Conservation (phyloP, 1,140 invertebrate genomes). For the Tetramorium parvispinum region DNA sequence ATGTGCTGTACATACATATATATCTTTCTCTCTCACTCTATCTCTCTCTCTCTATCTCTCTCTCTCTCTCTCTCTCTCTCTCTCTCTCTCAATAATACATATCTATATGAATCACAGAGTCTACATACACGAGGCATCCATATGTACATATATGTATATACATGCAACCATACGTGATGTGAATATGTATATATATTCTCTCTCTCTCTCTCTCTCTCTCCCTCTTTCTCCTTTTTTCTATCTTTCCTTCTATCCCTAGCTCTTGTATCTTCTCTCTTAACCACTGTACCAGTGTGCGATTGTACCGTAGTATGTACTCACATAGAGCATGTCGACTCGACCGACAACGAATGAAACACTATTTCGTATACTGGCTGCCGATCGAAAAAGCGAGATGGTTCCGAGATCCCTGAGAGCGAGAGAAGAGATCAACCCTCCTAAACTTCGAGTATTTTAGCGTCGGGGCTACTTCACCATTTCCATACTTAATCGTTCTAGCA, state of each 20-base stretch:
- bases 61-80: slow-evolving; percentile 27
- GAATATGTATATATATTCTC: slow-evolving; percentile 50
- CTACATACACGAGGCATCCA: slow-evolving; percentile 69
- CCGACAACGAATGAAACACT: slow-evolving; percentile 61
- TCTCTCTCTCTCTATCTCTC: slow-evolving; percentile 44
- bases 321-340: slow-evolving; percentile 82
- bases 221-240: not conserved
- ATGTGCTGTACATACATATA: slow-evolving; percentile 83
- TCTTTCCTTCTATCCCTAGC: not conserved
- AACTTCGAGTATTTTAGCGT: slow-evolving; percentile 63
- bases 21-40: slow-evolving; percentile 62
- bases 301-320: slow-evolving; percentile 78
- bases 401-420: not conserved
- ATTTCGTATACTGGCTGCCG: slow-evolving; percentile 44
- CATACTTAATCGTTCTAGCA: not conserved
- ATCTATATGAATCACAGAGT: slow-evolving; percentile 61
- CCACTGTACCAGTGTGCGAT: slow-evolving; percentile 66
- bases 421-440: not conserved
- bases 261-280: slow-evolving; percentile 11
- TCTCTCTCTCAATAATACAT: slow-evolving; percentile 54
- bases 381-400: not conserved
- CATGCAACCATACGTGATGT: slow-evolving; percentile 61
- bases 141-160: slow-evolving; percentile 75
- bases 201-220: not conserved
- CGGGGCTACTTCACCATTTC: not conserved